Percentiles rank a stretch among this genome's conserved stretches.
Conservation (phyloP, 2,113 vertebrate species). For the Ictalurus furcatus region DNA sequence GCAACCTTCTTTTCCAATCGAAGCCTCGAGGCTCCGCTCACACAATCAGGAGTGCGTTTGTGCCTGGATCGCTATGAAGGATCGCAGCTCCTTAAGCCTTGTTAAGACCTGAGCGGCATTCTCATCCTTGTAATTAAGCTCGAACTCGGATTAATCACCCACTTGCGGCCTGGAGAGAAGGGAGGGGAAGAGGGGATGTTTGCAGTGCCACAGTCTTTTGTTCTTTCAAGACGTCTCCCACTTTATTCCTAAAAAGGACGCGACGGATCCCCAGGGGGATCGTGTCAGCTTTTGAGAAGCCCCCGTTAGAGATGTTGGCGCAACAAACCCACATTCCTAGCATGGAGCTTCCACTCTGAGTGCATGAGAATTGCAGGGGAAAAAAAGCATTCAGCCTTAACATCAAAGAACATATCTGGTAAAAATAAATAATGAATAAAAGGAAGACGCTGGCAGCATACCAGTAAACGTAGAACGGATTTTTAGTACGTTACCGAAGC, state of each 20-base stretch:
- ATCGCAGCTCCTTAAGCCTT: constrained; percentile 37
- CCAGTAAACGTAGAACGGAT: not conserved
- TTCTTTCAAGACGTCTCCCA: not conserved
- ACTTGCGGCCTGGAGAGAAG: constrained; percentile 54
- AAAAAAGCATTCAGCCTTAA: not conserved
- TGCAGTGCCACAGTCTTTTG: not conserved
- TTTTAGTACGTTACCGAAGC: not conserved
- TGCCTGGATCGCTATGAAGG: constrained; percentile 9
- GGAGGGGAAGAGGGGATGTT: not conserved
- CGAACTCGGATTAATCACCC: constrained; percentile 68
- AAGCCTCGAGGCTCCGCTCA: not conserved
- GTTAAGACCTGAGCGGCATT: constrained; percentile 6
- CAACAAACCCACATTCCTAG: not conserved
- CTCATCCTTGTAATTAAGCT: constrained; percentile 68
- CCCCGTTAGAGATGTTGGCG: not conserved
- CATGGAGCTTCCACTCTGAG: not conserved
- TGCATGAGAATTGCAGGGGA: not conserved
- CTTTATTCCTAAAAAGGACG: not conserved
- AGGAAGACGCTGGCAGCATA: not conserved
- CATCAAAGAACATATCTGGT: not conserved
- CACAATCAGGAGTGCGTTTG: constrained; percentile 12
- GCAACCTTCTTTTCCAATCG: not conserved
- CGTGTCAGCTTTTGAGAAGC: not conserved
- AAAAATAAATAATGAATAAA: not conserved
- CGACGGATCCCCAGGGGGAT: not conserved